Evolutionary conservation across 1,140 invertebrate genomes (phyloP).

Genomic region (Eulimnadia texana): DNA sequence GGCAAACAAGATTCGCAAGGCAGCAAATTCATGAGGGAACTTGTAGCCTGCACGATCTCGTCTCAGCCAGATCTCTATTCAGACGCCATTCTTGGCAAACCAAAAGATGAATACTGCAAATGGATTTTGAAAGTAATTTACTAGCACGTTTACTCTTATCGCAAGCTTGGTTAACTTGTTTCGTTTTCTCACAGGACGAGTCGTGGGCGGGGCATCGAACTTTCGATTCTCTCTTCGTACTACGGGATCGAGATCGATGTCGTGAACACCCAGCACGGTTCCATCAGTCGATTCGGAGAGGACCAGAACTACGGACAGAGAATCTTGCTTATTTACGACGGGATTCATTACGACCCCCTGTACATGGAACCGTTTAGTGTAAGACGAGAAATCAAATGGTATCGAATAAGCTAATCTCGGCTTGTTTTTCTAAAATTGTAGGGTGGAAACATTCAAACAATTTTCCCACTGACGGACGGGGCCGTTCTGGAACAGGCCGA

Average conservation of each 20-base stretch:
- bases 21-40: constrained; percentile 55
- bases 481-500: constrained; percentile 58
- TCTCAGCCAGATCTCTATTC: constrained; percentile 60
- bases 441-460: constrained; percentile 53
- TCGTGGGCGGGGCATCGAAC: constrained; percentile 92
- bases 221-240: constrained; percentile 71
- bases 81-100: constrained; percentile 72
- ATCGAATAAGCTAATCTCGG: no score
- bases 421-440: constrained; percentile 27
- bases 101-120: constrained; percentile 68
- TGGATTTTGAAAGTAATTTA: constrained; percentile 59
- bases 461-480: constrained; percentile 61
- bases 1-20: constrained; percentile 59
- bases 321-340: constrained; percentile 86
- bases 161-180: not conserved
- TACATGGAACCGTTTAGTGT: constrained; percentile 59
- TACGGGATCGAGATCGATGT: constrained; percentile 87
- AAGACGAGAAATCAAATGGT: constrained; percentile 19
- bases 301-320: constrained; percentile 68
- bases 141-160: not conserved
- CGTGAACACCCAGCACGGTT: constrained; percentile 74
- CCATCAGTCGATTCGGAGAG: constrained; percentile 87
- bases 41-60: constrained; percentile 68
- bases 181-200: constrained; percentile 29
- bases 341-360: constrained; percentile 89